Evolutionary conservation across 2,797 vertebrate species (phyloP), one percentile per base, ranked within the genome.

Genomic region (Labeo calbasu): DNA sequence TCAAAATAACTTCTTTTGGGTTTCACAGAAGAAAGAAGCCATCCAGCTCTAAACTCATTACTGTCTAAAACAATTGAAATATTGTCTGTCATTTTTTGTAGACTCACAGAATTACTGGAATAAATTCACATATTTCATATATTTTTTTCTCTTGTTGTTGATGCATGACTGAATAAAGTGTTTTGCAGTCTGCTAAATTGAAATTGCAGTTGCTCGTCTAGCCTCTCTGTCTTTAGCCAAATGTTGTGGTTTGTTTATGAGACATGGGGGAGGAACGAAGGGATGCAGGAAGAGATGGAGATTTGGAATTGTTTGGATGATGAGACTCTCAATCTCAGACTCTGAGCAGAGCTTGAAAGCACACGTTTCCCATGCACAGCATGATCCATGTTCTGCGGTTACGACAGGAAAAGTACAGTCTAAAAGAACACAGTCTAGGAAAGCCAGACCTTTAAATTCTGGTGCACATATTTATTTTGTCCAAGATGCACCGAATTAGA

Each of bases 121-220:
- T 65, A 51, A 82, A 73, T 65, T 32, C 75, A 75, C 53, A 40
- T 59, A 78, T 28, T 82, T 73, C 50, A n/a, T 73, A 32, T 6
- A 57, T 82, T 28, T 88, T 88, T 89, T 88, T 92, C 91, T 89
- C 89, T 85, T 70, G 88, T 76, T 88, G 87, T 51, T 86, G 87
- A 90, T 90, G 88, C 92, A 84, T 89, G 87, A 88, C 69, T 68
- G 75, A 76, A 70, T 71, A 75, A 73, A 82, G 70, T 65, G 77
- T 81, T 82, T 32, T 84, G 75, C 89, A 91, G 88, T 85, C 92
- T 93, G 92, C 91, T 88, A 86, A 92, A 92, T 92, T 93, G 92
- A 93, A 92, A 90, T 90, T 88, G 91, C 88, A 93, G 93, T 94
- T 88, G 88, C 88, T 91, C 87, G 89, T 93, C 92, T 93, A 91